These are phyloP conservation scores for Zosterops borbonicus DNA, from an alignment of 2,113 vertebrate species.

Conservation along the genomic window DNA sequence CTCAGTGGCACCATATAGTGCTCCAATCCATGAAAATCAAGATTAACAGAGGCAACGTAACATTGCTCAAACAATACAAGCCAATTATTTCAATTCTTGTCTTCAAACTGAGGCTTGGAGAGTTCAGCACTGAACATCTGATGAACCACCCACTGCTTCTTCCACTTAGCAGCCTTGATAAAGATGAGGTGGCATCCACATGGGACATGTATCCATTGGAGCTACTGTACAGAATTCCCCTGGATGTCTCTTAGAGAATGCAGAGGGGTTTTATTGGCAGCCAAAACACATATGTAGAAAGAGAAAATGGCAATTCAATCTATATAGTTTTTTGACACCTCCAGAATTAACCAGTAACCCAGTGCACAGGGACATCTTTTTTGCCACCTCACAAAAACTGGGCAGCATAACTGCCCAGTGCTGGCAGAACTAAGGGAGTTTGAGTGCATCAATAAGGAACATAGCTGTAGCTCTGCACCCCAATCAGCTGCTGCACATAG, in stretches of 20 bases:
- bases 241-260: background rate
- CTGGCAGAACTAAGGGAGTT: background rate
- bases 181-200: background rate
- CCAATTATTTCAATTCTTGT: conserved; percentile 12
- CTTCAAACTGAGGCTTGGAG: background rate
- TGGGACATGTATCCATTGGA: background rate
- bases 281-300: background rate
- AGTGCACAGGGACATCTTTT: background rate
- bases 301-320: background rate
- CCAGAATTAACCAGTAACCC: background rate
- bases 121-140: background rate
- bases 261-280: background rate
- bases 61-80: background rate
- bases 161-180: background rate
- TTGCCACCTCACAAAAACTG: background rate
- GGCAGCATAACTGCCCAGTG: background rate
- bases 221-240: background rate
- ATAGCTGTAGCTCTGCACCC: background rate
- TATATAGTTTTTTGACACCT: background rate
- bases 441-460: background rate
- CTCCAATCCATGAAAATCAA: background rate
- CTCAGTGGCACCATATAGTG: background rate
- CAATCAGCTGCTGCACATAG: background rate
- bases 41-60: background rate
- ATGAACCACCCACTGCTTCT: background rate